A percentile compares a stretch with the other conserved stretches of the same genome.
Evolutionary conservation across 2,797 vertebrate species (phyloP).

Genomic region (Pipistrellus nathusii): DNA sequence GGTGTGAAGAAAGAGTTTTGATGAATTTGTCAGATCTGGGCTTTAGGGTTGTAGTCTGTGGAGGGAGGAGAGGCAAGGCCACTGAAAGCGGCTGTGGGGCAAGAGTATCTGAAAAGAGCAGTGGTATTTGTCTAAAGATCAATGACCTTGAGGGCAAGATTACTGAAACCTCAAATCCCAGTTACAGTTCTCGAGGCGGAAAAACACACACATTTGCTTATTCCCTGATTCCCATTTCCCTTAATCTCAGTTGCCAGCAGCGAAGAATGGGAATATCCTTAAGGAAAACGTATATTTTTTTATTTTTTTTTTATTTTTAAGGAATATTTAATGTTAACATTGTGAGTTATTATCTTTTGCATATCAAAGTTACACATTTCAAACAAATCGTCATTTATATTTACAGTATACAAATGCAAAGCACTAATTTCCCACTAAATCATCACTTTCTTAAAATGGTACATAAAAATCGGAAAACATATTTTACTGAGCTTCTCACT

Average conservation of each 20-base stretch:
- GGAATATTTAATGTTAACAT: too few relatives aligned
- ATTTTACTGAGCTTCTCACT: not conserved
- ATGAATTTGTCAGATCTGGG: not conserved
- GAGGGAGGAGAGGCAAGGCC: not conserved
- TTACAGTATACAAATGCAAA: too few relatives aligned
- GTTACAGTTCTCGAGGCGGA: not conserved
- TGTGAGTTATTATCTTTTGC: too few relatives aligned
- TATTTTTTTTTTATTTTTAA: too few relatives aligned
- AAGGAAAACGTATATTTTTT: not conserved
- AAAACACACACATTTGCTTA: not conserved
- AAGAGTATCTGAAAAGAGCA: not conserved
- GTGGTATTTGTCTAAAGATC: not conserved
- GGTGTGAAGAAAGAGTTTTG: not conserved
- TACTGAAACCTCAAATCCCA: not conserved
- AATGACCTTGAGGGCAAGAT: not conserved
- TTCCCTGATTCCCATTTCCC: not conserved
- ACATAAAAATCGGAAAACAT: too few relatives aligned
- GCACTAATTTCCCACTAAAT: too few relatives aligned
- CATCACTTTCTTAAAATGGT: too few relatives aligned
- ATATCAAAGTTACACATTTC: too few relatives aligned
- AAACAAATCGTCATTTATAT: too few relatives aligned
- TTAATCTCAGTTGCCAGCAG: not conserved
- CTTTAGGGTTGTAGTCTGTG: not conserved
- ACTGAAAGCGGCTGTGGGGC: accelerated
- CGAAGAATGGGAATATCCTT: not conserved